Percentiles rank a stretch among this genome's conserved stretches.
phyloP scores from a whole-genome alignment of 2,888 invertebrate genomes.

The Eulithis prunata region DNA sequence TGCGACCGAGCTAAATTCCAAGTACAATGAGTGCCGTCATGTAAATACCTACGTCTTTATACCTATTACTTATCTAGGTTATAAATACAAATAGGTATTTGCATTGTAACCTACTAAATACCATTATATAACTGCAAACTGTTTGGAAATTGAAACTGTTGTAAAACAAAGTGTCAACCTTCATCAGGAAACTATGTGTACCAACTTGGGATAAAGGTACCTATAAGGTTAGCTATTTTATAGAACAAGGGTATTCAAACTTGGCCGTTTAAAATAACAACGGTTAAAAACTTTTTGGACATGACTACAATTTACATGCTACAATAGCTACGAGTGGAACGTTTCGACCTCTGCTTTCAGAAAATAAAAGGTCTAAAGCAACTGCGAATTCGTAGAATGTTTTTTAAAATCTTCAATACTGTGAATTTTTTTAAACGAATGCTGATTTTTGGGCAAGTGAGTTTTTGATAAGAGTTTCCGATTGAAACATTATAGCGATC shows the following conservation, averaged over 20 bases:
- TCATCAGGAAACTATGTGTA: conserved; percentile 29
- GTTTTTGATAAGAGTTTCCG: background rate
- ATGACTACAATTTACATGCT: background rate
- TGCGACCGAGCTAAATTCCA: too few relatives aligned
- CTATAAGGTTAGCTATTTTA: conserved; percentile 14
- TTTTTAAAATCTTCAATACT: background rate
- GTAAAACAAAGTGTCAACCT: conserved; percentile 31
- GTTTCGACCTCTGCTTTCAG: conserved; percentile 1
- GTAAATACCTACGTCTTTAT: too few relatives aligned
- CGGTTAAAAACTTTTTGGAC: conserved; percentile 9
- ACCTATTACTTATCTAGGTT: too few relatives aligned
- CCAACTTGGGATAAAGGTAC: conserved; percentile 14
- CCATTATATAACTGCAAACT: conserved; percentile 1
- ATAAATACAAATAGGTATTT: background rate
- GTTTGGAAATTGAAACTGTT: conserved; percentile 27
- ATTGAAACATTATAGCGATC: conserved; percentile 19
- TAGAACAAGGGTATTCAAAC: conserved; percentile 17
- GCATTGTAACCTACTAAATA: background rate
- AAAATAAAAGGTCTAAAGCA: background rate
- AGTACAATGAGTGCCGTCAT: too few relatives aligned
- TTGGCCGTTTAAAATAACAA: conserved; percentile 12
- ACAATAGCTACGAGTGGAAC: background rate
- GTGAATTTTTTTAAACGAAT: background rate
- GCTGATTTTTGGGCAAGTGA: background rate
- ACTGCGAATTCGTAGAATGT: background rate